A percentile compares a stretch with the other conserved stretches of the same genome.
Conservation (phyloP, 2,888 invertebrate genomes). For the Phengaris alcon region DNA sequence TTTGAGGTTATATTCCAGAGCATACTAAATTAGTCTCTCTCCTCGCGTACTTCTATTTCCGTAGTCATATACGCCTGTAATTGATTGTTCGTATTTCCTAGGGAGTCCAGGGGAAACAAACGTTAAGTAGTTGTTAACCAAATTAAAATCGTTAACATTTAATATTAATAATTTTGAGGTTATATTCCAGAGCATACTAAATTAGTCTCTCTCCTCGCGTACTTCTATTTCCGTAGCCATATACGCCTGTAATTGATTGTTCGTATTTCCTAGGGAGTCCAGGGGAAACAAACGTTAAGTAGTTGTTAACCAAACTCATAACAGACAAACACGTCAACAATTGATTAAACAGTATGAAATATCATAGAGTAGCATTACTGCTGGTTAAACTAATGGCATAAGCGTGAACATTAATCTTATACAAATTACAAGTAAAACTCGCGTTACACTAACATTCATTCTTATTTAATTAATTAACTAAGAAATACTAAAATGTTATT, state of each 20-base stretch:
- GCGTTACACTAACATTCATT: neutral
- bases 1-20: neutral
- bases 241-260: neutral
- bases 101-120: neutral
- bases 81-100: neutral
- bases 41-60: neutral
- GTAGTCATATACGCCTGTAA: neutral
- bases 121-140: neutral
- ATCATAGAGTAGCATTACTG: neutral
- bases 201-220: neutral
- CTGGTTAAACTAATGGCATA: constrained; percentile 2
- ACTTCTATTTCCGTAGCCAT: neutral
- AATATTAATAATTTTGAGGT: constrained; percentile 2
- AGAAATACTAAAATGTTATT: neutral
- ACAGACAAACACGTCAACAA: neutral
- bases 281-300: too few species aligned
- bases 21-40: neutral
- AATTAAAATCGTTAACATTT: neutral
- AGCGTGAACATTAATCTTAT: neutral
- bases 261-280: neutral
- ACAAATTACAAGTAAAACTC: neutral
- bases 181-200: neutral
- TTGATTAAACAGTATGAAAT: neutral
- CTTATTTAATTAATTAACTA: neutral
- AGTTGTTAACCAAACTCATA: too few species aligned